phyloP scores from a whole-genome alignment of 2,888 invertebrate genomes.

The Chaitophorus viminalis region DNA sequence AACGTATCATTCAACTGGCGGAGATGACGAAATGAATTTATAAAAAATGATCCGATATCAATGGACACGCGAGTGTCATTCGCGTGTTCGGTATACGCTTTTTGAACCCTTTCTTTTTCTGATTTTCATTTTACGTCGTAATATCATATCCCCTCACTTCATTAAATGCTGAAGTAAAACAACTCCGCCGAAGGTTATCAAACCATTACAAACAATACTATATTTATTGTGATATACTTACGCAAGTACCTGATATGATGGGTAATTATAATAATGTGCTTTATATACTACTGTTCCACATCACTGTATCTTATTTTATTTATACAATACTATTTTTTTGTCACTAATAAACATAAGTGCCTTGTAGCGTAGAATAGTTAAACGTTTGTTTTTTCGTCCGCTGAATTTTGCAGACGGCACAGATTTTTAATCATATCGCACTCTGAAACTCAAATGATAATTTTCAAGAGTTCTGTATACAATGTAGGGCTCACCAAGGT shows the following conservation, averaged over 20 bases:
- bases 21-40: slow-evolving; percentile 38
- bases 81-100: not conserved
- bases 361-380: not conserved
- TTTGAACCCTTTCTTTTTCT: not conserved
- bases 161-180: not conserved
- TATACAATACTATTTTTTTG: not conserved
- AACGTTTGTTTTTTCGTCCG: no score
- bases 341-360: not conserved
- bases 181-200: not conserved
- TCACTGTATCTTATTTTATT: not conserved
- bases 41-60: slow-evolving; percentile 34
- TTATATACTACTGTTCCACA: not conserved
- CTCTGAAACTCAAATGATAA: no score
- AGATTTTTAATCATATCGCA: no score
- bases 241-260: no score
- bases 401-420: no score
- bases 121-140: not conserved
- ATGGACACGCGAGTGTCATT: not conserved
- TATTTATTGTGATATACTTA: no score
- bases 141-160: not conserved
- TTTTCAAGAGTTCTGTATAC: no score
- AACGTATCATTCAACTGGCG: not conserved
- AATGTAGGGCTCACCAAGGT: no score
- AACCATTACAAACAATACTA: not conserved
- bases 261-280: no score